Percentiles rank a stretch among this genome's conserved stretches.
phyloP scores from a whole-genome alignment of 2,113 vertebrate genomes.

The Cyphomyrus plagiostoma region DNA sequence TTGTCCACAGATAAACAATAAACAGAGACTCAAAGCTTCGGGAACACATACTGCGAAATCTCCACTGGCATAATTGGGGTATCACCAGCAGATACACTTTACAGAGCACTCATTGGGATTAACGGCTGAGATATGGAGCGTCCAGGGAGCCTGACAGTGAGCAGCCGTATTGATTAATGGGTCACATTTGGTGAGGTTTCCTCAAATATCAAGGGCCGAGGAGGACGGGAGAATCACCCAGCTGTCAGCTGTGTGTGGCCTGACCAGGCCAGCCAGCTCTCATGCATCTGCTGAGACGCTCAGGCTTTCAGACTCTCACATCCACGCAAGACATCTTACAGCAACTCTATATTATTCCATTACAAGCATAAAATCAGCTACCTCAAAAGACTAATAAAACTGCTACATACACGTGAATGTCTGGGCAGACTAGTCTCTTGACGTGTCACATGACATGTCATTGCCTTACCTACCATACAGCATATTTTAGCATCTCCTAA shows the following conservation, averaged over 20 bases:
- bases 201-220: not conserved
- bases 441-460: conserved; percentile 12
- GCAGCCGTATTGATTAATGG: not conserved
- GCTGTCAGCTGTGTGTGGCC: conserved; percentile 21
- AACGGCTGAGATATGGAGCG: not conserved
- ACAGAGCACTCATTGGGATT: conserved; percentile 4
- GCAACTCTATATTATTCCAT: not conserved
- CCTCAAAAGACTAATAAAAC: not conserved
- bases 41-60: not conserved
- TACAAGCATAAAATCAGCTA: not conserved
- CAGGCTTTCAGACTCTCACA: conserved; percentile 11
- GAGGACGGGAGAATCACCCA: conserved; percentile 5
- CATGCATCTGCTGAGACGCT: not conserved
- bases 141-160: not conserved
- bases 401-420: not conserved
- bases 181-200: not conserved
- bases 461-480: not conserved
- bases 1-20: not conserved
- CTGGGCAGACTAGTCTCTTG: not conserved
- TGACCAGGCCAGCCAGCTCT: not conserved
- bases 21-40: not conserved
- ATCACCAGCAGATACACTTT: not conserved
- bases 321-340: not conserved
- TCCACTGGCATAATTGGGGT: not conserved
- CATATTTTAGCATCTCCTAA: not conserved